Base-by-base conservation (phyloP, 2,797 vertebrate genomes). In the Salarias fasciatus region DNA sequence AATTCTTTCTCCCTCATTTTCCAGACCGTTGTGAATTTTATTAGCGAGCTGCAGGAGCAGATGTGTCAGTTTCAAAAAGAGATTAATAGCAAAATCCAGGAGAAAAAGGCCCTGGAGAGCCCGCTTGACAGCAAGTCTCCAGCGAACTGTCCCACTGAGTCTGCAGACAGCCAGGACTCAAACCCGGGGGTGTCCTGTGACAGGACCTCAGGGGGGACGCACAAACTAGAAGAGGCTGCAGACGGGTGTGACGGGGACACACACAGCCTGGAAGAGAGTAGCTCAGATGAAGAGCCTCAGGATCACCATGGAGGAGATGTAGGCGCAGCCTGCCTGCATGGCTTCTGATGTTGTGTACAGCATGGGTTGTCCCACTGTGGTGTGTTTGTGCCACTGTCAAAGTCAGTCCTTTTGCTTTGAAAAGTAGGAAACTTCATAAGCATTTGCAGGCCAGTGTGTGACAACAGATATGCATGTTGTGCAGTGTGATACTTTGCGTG, bases 31-130 rank as follows among this genome's bases (percentile, higher is more conserved):
- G 95, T 98, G 90, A 98, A 98, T 94, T 94, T 98, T 91, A 99
- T 99, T 93, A 97, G 95, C 88, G 96, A 98, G 84, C 95, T 99
- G 49, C 96, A 98, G 91, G 96, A 98, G 85, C 95, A 98, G 92
- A 98, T 99, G 96, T 98, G 96, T 92, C 95, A 90, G 91, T 95
- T 99, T 86, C 97, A 98, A 83, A 91, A 95, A 92, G 96, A 98
- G 90, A 96, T 99, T 94, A 95, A 95, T 91, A 94, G 83, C 92
- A 97, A 94, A 90, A 97, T 97, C 88, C 94, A 95, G 86, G 95
- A 95, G 93, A 96, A 96, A 92, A 94, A 92, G 66, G 86, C 88
- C 55, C 90, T 92, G 87, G 91, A 90, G 93, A 91, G 80, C 85
- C 80, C 69, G 3, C 57, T 52, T 82, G 92, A 86, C 75, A 72